Conservation (phyloP, 2,888 invertebrate species). For the Ennomos erosarius region DNA sequence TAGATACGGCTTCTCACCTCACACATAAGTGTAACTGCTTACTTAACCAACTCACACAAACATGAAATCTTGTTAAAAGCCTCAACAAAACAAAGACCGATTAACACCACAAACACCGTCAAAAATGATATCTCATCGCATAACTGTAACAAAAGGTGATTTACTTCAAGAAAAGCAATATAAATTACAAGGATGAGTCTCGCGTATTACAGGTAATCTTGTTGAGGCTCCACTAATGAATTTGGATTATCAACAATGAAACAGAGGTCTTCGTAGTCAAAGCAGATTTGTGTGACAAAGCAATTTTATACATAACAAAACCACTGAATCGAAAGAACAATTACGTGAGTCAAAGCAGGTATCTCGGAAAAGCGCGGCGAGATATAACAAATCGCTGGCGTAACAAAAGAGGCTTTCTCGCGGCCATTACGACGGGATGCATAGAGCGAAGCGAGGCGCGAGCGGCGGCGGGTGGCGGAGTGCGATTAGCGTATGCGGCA, state of each 20-base stretch:
- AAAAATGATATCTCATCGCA: slow-evolving; percentile 33
- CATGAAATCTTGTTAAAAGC: slow-evolving; percentile 26
- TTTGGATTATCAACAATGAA: slow-evolving; percentile 72
- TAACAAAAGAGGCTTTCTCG: slow-evolving; percentile 84
- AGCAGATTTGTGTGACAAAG: slow-evolving; percentile 82
- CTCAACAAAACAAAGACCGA: slow-evolving; percentile 23
- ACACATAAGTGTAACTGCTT: slow-evolving; percentile 36
- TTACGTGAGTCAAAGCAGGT: slow-evolving; percentile 82
- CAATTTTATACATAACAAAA: slow-evolving; percentile 79
- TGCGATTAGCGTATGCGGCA: slow-evolving; percentile 76
- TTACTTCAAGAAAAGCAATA: slow-evolving; percentile 32
- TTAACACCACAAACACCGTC: slow-evolving; percentile 15
- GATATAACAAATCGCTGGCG: slow-evolving; percentile 81
- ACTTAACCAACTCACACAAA: slow-evolving; percentile 22
- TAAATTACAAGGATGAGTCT: slow-evolving; percentile 35
- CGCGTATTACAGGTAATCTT: slow-evolving; percentile 31
- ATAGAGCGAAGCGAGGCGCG: slow-evolving; percentile 64
- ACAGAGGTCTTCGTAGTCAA: slow-evolving; percentile 61
- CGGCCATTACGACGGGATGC: slow-evolving; percentile 79
- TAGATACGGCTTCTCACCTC: slow-evolving; percentile 68
- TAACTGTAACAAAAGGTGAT: slow-evolving; percentile 35
- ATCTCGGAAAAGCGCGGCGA: slow-evolving; percentile 76
- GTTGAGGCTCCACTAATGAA: slow-evolving; percentile 59
- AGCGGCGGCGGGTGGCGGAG: slow-evolving; percentile 49
- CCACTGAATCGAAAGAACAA: slow-evolving; percentile 81